Evolutionary conservation across 2,113 vertebrate species (phyloP).

Genomic region (Osmerus eperlanus): DNA sequence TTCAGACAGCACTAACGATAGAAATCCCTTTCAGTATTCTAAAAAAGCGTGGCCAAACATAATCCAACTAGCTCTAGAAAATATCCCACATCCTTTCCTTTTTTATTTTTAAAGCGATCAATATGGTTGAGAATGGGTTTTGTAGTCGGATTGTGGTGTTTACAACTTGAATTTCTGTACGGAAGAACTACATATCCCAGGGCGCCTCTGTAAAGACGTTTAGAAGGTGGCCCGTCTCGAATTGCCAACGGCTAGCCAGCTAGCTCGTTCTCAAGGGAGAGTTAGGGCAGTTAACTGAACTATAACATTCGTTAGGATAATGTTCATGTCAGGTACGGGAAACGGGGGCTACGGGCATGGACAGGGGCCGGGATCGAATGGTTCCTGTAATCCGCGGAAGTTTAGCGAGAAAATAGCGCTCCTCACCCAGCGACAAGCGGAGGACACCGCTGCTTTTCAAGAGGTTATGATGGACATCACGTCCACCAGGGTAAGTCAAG

Average conservation of each 20-base stretch:
- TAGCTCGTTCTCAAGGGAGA: neutral
- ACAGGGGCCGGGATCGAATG: slow-evolving; percentile 48
- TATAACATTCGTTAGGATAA: slow-evolving; percentile 50
- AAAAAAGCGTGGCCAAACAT: too few species aligned
- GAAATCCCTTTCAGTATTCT: too few species aligned
- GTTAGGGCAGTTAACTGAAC: slow-evolving; percentile 12
- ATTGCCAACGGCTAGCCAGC: neutral
- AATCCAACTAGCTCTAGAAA: too few species aligned
- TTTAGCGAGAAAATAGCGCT: slow-evolving; percentile 83
- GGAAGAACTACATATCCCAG: slow-evolving; percentile 39
- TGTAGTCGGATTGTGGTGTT: slow-evolving; percentile 4
- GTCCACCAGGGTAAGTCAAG: slow-evolving; percentile 73
- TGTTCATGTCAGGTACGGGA: slow-evolving; percentile 69
- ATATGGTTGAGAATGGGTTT: neutral
- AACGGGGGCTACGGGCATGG: slow-evolving; percentile 64
- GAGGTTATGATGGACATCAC: slow-evolving; percentile 84
- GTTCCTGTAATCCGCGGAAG: slow-evolving; percentile 77
- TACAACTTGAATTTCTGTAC: neutral
- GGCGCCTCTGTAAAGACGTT: slow-evolving; percentile 10
- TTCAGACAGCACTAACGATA: too few species aligned
- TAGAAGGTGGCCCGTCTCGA: slow-evolving; percentile 9
- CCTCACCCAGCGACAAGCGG: slow-evolving; percentile 80
- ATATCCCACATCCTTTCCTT: too few species aligned
- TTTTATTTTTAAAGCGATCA: neutral
- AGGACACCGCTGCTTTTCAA: slow-evolving; percentile 83